Evolutionary conservation across 2,113 vertebrate species (phyloP), one percentile per base, ranked within the genome.

Genomic region (Polypterus senegalus): DNA sequence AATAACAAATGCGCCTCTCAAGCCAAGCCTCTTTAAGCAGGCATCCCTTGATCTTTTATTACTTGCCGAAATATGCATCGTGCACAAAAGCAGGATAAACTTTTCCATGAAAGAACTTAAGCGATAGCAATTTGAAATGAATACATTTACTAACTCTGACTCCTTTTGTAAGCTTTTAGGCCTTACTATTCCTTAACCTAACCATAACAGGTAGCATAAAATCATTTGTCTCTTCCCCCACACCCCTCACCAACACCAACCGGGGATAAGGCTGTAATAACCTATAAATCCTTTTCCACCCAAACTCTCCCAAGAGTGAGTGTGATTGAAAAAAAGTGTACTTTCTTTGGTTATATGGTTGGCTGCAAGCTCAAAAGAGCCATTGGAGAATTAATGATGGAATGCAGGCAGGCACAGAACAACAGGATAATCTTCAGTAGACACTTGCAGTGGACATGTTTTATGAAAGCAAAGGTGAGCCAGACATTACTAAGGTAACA

Each of bases 361-460:
- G 27, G 27, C 46, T 8, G 44, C 27, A 43, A 58, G 56, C 56
- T 58, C 27, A 58, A 45, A 27, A 58, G 27, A 45, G 56, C 27
- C 43, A 58, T 58, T 27, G 46, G 5, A 58, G 56, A 58, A 58
- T 43, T 58, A 5, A 7, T 58, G 56, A 58, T 58, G 4, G 44
- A 43, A 11, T 58, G 46, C 56, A 58, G 27, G 43, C 7, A 1
- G 7, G 43, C 6, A 58, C 56, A 57, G 46, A 45, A 43, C 9
- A 57, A 27, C 56, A 10, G 27, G 56, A 57, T 5, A 57, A 57
- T 27, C 56, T 57, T 9, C 56, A 58, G 46, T 5, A 58, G 54
- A 56, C n/a, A 56, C 5, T 58, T 7, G 6, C 9, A 8, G n/a
- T 44, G 27, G 27, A 43, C 56, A 45, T 58, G 27, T 27, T 27